A percentile compares a stretch with the other conserved stretches of the same genome.
Evolutionary conservation across 1,140 invertebrate genomes (phyloP).

Genomic region (Pseudoatta argentina): DNA sequence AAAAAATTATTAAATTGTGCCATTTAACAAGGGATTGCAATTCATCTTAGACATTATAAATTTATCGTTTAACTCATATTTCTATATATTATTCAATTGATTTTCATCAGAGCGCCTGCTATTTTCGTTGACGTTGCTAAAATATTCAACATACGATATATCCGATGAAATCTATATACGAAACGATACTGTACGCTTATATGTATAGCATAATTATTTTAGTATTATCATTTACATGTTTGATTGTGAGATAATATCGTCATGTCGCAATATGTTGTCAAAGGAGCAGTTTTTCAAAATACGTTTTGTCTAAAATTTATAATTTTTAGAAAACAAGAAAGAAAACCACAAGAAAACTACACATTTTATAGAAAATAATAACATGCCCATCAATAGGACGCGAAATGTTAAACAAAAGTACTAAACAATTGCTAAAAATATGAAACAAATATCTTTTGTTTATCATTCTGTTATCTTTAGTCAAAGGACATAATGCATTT

Average conservation of each 20-base stretch:
- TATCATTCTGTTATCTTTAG: no score
- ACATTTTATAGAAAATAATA: no score
- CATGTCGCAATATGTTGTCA: background rate
- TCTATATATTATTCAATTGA: conserved; percentile 24
- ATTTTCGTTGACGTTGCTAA: conserved; percentile 5
- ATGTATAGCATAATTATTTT: background rate
- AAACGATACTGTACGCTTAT: background rate
- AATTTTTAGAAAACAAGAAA: no score
- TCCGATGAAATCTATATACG: background rate
- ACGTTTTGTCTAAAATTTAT: no score
- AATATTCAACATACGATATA: background rate
- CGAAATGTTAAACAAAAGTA: no score
- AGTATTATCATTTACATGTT: background rate
- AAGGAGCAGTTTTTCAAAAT: no score
- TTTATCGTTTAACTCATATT: conserved; percentile 22
- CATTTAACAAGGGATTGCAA: conserved; percentile 1
- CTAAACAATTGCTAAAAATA: no score
- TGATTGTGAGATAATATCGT: no score
- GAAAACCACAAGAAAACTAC: no score
- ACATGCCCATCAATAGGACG: no score
- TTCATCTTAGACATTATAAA: conserved; percentile 42
- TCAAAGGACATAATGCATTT: no score
- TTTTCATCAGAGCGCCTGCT: background rate
- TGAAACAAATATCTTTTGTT: no score
- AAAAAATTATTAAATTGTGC: conserved; percentile 64